phyloP scores from a whole-genome alignment of 2,113 vertebrate species.

The Aptenodytes forsteri region DNA sequence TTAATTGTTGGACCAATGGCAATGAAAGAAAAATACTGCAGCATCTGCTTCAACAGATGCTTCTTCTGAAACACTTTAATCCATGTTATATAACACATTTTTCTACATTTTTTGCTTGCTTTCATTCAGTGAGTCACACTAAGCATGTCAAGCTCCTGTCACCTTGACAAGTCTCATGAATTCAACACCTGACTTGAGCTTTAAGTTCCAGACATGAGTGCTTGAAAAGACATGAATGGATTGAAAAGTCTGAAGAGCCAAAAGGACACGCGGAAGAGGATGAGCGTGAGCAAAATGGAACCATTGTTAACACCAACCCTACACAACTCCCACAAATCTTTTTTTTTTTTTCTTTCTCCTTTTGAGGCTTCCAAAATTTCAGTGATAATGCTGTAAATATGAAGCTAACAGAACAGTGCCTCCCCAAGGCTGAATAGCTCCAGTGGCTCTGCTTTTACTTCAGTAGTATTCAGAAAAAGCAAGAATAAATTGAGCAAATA shows the following conservation, averaged over 20 bases:
- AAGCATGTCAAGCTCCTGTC: background rate
- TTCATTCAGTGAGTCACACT: background rate
- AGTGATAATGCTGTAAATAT: background rate
- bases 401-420: background rate
- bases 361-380: background rate
- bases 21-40: background rate
- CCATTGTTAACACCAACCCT: background rate
- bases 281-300: background rate
- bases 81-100: background rate
- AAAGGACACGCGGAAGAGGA: background rate
- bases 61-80: slow-evolving; percentile 15
- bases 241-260: background rate
- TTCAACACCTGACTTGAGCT: background rate
- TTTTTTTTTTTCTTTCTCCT: background rate
- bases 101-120: background rate
- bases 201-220: background rate
- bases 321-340: background rate
- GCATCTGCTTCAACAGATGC: slow-evolving; percentile 43
- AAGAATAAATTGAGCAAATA: background rate
- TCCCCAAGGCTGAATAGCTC: background rate
- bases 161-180: background rate
- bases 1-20: background rate
- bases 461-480: background rate
- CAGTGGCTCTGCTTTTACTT: background rate
- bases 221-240: background rate